Conservation (phyloP, 1,140 invertebrate species). For the Brachionus rubens region DNA sequence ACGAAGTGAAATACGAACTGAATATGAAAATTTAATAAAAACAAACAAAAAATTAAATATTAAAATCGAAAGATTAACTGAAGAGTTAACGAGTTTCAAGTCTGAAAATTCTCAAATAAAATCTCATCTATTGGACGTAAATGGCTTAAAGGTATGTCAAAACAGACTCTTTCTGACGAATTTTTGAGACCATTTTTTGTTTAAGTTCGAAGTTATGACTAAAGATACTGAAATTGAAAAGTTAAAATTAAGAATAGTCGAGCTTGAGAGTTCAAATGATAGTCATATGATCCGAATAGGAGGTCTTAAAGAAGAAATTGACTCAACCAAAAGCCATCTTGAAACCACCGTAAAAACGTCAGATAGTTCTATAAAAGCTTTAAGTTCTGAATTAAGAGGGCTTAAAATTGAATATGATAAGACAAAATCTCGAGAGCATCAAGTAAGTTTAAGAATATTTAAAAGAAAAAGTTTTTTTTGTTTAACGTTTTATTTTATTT, state of each 20-base stretch:
- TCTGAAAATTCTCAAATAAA: conserved; percentile 45
- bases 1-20: conserved; percentile 8
- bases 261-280: conserved; percentile 55
- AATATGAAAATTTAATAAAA: conserved; percentile 3
- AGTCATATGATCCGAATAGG: conserved; percentile 56
- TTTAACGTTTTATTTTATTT: background rate
- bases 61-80: conserved; percentile 28
- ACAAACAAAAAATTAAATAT: conserved; percentile 25
- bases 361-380: conserved; percentile 57
- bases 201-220: conserved; percentile 49
- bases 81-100: background rate
- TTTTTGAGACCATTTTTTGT: too few species aligned
- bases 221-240: conserved; percentile 56
- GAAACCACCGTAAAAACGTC: conserved; percentile 53
- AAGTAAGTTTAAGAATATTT: conserved; percentile 50
- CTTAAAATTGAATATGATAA: conserved; percentile 56
- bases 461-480: background rate
- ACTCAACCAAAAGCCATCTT: conserved; percentile 48
- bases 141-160: conserved; percentile 34
- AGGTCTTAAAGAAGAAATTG: conserved; percentile 51
- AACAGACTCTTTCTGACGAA: too few species aligned
- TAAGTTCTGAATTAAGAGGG: conserved; percentile 57
- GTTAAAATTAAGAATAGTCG: conserved; percentile 53
- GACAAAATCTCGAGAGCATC: conserved; percentile 56
- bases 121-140: conserved; percentile 9